Percentiles rank a stretch among this genome's conserved stretches.
phyloP scores from a whole-genome alignment of 2,113 vertebrate species.

The Sminthopsis crassicaudata region DNA sequence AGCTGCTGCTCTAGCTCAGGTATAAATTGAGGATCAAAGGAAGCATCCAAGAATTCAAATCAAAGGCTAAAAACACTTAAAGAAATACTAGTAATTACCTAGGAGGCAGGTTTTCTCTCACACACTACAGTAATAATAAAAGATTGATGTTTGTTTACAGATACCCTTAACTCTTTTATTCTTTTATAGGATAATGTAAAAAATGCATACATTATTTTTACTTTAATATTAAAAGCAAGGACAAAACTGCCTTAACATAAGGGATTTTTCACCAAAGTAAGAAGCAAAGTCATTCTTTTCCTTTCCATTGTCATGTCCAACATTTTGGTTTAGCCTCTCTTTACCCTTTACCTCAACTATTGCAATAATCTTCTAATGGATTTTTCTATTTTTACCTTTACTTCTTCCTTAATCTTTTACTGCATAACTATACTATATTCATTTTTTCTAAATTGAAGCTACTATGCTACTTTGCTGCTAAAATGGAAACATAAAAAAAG shows the following conservation, averaged over 20 bases:
- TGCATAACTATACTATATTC: background rate
- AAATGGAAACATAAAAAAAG: background rate
- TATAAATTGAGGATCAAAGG: background rate
- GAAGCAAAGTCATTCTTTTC: background rate
- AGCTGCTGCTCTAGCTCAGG: background rate
- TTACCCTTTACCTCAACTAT: background rate
- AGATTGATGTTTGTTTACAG: background rate
- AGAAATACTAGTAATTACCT: background rate
- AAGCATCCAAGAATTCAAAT: background rate
- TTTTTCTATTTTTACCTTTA: background rate
- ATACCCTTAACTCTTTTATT: background rate
- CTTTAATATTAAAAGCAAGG: background rate
- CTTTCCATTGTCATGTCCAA: background rate
- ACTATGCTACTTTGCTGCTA: background rate
- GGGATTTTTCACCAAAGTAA: background rate
- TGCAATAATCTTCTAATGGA: background rate
- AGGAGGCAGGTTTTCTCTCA: background rate
- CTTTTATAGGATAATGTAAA: background rate
- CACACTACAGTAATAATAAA: background rate
- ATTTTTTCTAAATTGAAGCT: background rate
- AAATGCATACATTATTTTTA: background rate
- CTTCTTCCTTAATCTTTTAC: background rate
- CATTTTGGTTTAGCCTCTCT: background rate
- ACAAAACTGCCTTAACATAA: background rate
- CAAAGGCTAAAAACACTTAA: background rate